phyloP scores from a whole-genome alignment of 2,888 invertebrate genomes.

The Choristoneura rosaceana region DNA sequence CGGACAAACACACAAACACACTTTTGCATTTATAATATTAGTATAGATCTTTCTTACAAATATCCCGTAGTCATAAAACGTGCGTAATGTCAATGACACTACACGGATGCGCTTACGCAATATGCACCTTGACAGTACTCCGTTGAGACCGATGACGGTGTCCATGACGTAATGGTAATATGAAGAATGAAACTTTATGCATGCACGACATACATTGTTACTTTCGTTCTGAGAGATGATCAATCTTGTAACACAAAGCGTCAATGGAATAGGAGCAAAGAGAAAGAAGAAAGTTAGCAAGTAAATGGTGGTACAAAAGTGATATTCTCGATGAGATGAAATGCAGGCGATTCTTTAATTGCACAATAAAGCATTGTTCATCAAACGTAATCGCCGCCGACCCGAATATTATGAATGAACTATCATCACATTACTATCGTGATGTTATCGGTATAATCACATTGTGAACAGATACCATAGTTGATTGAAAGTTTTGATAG shows the following conservation, averaged over 20 bases:
- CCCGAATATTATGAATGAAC: constrained; percentile 69
- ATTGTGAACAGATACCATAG: constrained; percentile 46
- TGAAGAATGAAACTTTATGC: constrained; percentile 47
- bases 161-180: constrained; percentile 61
- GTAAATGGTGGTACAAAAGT: constrained; percentile 55
- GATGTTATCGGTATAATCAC: constrained; percentile 62
- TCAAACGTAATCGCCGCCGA: constrained; percentile 61
- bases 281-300: constrained; percentile 48
- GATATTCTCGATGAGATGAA: constrained; percentile 69
- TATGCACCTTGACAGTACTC: constrained; percentile 77
- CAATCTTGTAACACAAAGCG: not conserved
- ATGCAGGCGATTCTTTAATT: constrained; percentile 77
- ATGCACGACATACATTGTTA: constrained; percentile 49
- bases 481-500: constrained; percentile 62
- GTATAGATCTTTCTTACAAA: not conserved
- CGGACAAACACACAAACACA: no score
- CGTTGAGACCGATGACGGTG: constrained; percentile 63
- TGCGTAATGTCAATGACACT: constrained; percentile 82
- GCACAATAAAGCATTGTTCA: constrained; percentile 79
- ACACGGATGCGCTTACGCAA: constrained; percentile 77
- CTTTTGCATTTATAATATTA: no score
- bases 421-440: constrained; percentile 65
- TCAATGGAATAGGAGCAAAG: constrained; percentile 49
- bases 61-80: constrained; percentile 64
- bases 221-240: constrained; percentile 33